Evolutionary conservation across 2,888 invertebrate species (phyloP), one percentile per base, ranked within the genome.

Genomic region (Serrognathus titanus): DNA sequence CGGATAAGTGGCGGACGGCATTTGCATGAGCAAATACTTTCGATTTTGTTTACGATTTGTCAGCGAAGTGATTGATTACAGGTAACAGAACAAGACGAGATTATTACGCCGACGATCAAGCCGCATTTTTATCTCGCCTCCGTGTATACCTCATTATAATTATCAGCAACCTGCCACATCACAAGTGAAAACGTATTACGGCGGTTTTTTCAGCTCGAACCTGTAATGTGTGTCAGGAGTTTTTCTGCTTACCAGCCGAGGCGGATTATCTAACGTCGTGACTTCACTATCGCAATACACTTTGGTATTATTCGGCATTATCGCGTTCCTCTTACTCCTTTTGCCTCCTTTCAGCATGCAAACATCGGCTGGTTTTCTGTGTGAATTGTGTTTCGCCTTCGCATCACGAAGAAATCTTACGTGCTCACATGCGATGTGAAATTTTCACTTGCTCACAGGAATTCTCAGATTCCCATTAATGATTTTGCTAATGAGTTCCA

Each of bases 171-270:
- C 57, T 16, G 61, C 51, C 63, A 55, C 62, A 61, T 63, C 60
- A 59, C 61, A 60, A 58, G 63, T 60, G 61, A 62, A 63, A 63
- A 62, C 59, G 60, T 60, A 60, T 63, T 63, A 60, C 53, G 43
- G 16, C 12, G 43, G 8, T 11, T 6, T 40, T 43, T 43, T 53
- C 45, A 16, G 41, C 43, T 11, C 36, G 49, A 41, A 38, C 45
- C 43, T 52, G 53, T 46, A 46, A 57, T 49, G 57, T 54, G 57
- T 55, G 16, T 65, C 60, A 61, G 16, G 24, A 48, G 16, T 35
- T 48, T 48, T 36, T 48, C 36, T 12, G 16, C 13, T n/a, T n/a
- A 20, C n/a, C 24, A 7, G 31, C 31, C 36, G 43, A 43, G 43
- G 43, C 43, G 43, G 43, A 43, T 43, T 43, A 43, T 43, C 43